These are phyloP conservation scores for Thryonomys swinderianus DNA, from an alignment of 2,113 vertebrate genomes.

Conservation along the genomic window DNA sequence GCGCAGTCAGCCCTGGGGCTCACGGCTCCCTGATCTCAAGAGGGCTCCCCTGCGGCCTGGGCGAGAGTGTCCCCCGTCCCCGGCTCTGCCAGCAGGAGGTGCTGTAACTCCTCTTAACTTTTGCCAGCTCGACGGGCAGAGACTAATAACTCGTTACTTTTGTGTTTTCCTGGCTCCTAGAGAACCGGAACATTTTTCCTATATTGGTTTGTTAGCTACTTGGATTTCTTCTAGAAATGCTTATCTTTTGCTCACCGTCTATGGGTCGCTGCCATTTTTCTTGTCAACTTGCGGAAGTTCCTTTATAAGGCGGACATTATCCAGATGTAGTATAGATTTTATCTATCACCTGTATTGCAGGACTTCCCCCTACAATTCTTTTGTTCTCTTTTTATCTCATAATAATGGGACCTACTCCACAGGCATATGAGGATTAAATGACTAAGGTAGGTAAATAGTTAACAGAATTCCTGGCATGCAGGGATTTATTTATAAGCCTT, in stretches of 20 bases:
- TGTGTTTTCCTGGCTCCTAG: background rate
- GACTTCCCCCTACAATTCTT: background rate
- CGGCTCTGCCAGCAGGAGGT: constrained; percentile 64
- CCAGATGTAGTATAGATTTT: background rate
- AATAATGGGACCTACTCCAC: background rate
- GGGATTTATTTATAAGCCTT: background rate
- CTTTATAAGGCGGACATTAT: background rate
- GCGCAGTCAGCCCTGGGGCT: background rate
- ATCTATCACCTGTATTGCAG: background rate
- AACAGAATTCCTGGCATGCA: background rate
- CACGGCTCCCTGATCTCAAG: accelerated
- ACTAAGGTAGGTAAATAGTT: background rate
- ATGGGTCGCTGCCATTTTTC: background rate
- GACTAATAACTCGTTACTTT: background rate
- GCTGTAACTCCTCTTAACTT: background rate
- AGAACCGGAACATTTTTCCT: background rate
- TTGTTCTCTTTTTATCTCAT: background rate
- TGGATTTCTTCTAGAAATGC: background rate
- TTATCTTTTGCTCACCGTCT: background rate
- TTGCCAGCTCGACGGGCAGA: background rate
- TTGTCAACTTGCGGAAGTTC: background rate
- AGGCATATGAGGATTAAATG: background rate
- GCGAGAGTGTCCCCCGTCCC: background rate
- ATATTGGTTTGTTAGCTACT: background rate
- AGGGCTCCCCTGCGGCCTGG: background rate